A percentile compares a stretch with the other conserved stretches of the same genome.
phyloP scores from a whole-genome alignment of 2,113 vertebrate species.

The Siniperca chuatsi region DNA sequence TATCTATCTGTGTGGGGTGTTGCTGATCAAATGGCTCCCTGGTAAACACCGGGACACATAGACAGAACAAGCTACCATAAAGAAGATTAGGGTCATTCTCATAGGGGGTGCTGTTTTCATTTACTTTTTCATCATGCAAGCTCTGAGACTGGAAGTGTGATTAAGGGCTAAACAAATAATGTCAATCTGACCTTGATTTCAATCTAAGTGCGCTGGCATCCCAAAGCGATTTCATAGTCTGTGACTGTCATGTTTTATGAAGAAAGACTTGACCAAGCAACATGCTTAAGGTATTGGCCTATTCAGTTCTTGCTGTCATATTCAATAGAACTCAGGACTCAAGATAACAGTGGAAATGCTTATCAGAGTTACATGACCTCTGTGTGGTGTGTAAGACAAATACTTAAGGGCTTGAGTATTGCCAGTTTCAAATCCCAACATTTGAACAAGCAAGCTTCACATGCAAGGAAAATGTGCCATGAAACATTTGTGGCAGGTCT shows the following conservation, averaged over 20 bases:
- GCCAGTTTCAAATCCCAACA: background rate
- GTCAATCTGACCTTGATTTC: conserved; percentile 10
- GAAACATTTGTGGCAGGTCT: conserved; percentile 55
- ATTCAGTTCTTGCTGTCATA: conserved; percentile 20
- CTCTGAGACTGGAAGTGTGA: background rate
- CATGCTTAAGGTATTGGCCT: background rate
- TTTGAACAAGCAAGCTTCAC: conserved; percentile 42
- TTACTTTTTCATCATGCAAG: conserved; percentile 14
- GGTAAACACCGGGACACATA: conserved; percentile 37
- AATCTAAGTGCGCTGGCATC: background rate
- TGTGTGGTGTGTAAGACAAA: conserved; percentile 13
- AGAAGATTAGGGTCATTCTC: conserved; percentile 30
- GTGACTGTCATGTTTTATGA: background rate
- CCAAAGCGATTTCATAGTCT: background rate
- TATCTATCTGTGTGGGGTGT: conserved; percentile 50
- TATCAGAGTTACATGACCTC: conserved; percentile 1
- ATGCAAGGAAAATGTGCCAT: conserved; percentile 47
- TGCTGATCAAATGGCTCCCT: conserved; percentile 50
- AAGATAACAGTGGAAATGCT: conserved; percentile 15
- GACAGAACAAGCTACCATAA: conserved; percentile 18
- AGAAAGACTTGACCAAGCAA: background rate
- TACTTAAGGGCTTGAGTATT: conserved; percentile 14
- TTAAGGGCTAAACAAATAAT: conserved; percentile 7
- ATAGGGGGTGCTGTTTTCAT: background rate
- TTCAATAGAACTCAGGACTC: conserved; percentile 1